Base-by-base conservation (phyloP, 30 jellyfish, hydroid and myxozoan genomes). In the Phacellophora camtschatica region DNA sequence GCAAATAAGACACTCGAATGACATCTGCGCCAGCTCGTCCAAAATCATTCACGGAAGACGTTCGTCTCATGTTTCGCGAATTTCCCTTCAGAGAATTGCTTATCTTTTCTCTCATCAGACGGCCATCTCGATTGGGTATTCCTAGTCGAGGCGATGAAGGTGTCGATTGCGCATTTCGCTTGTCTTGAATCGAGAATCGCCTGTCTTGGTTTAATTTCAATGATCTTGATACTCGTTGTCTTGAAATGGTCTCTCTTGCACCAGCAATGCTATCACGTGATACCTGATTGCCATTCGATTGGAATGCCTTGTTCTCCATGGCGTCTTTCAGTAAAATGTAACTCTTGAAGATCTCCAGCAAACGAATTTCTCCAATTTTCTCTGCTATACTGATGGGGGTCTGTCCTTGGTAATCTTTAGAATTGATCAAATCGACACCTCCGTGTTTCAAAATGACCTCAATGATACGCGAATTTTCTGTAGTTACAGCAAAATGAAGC, bases 401-500 rank as follows among this genome's bases (percentile, higher is more conserved):
- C 29, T 64, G 50, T 4, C 76, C 84, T 2, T 23, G 25, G 2
- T 15, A 4, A 55, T 64, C 91, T 51, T 37, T 45, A 20, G 59
- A 57, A 31, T 28, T 25, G 13, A 80, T 20, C 42, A 80, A 56
- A 30, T 30, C 42, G 3, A 0, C 54, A 20, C 69, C 67, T 5
- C 61, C 45, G 25, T 54, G 19, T n/a, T 64, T 13, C 35, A 80
- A 36, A 4, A 65, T 54, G 23, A 25, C 7, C 30, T 80, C 53
- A 33, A 50, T 64, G 70, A 56, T 37, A 11, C 53, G 70, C 55
- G 28, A 20, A 54, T 45, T 34, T n/a, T 57, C 42, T 4, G 91
- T 41, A 19, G 48, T 22, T 11, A 50, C 79, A 2, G 83, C 91
- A 35, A 66, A 20, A 32, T 80, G 83, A 12, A 80, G 49, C 50